phyloP scores from a whole-genome alignment of 2,113 vertebrate genomes.

The Chloebia gouldiae region DNA sequence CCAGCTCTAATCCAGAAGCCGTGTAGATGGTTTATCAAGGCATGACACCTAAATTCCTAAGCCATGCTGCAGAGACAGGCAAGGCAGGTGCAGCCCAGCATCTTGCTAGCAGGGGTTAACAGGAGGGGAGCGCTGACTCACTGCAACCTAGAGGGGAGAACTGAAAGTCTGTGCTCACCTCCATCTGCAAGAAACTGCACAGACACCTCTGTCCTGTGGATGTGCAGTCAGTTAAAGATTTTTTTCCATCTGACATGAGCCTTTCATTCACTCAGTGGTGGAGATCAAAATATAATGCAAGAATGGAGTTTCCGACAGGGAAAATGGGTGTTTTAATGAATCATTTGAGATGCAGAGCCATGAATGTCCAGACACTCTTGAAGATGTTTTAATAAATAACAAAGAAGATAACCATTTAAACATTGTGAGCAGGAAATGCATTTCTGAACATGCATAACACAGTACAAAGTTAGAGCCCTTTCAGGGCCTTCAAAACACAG shows the following conservation, averaged over 20 bases:
- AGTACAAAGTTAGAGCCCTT: conserved; percentile 3
- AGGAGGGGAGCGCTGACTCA: neutral
- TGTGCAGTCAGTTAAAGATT: neutral
- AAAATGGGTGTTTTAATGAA: conserved; percentile 37
- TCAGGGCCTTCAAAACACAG: conserved; percentile 13
- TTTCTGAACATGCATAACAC: conserved; percentile 50
- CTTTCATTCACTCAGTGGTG: neutral
- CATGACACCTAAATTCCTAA: neutral
- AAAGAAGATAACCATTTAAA: conserved; percentile 62
- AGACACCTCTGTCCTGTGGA: neutral
- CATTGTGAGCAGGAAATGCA: conserved; percentile 44
- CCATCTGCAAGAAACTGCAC: neutral
- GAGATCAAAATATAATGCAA: conserved; percentile 5
- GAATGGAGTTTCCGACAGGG: neutral
- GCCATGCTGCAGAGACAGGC: neutral
- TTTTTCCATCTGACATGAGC: neutral
- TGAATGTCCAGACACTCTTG: conserved; percentile 36
- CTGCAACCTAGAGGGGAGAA: neutral
- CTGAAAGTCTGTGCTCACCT: neutral
- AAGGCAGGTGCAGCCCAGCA: neutral
- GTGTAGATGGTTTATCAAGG: neutral
- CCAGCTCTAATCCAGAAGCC: neutral
- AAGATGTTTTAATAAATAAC: conserved; percentile 67
- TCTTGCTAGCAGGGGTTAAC: neutral
- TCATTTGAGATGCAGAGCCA: conserved; percentile 54